These are phyloP conservation scores for Tamandua tetradactyla DNA, from an alignment of 2,797 vertebrate species.

Conservation along the genomic window DNA sequence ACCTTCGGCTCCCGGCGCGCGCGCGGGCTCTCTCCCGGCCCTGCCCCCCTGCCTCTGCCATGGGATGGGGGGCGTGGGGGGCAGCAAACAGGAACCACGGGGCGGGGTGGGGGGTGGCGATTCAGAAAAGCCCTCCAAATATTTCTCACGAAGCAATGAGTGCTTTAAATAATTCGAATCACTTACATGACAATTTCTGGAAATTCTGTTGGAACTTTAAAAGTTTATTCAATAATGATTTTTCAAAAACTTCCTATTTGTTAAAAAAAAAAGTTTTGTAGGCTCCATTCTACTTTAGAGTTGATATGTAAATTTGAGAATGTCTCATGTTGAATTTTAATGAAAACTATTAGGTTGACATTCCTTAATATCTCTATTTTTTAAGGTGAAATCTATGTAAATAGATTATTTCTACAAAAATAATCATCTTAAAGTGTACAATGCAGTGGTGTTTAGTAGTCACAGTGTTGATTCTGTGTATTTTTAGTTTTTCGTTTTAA, in stretches of 20 bases:
- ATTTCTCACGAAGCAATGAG: not conserved
- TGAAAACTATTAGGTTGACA: constrained; percentile 66
- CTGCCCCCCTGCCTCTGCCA: not conserved
- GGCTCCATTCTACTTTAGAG: constrained; percentile 31
- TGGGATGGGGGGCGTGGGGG: rapidly evolving
- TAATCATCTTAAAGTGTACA: no score
- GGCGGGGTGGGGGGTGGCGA: no score
- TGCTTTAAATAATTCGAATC: not conserved
- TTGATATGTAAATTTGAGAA: constrained; percentile 63
- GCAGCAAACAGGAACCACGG: not conserved
- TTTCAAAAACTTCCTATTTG: constrained; percentile 19
- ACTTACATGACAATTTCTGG: constrained; percentile 24
- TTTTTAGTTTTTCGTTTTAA: no score
- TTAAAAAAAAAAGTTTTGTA: not conserved
- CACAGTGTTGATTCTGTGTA: no score
- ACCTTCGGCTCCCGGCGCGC: not conserved
- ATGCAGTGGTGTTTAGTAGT: no score
- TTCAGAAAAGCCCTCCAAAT: not conserved
- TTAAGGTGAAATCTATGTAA: no score
- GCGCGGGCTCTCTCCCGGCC: not conserved
- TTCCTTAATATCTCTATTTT: constrained; percentile 57
- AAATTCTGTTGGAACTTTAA: constrained; percentile 29
- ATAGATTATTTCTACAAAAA: no score
- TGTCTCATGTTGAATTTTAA: constrained; percentile 61
- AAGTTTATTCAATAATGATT: not conserved